Evolutionary conservation across 1,140 invertebrate species (phyloP).

Genomic region (Heliconius melpomene): DNA sequence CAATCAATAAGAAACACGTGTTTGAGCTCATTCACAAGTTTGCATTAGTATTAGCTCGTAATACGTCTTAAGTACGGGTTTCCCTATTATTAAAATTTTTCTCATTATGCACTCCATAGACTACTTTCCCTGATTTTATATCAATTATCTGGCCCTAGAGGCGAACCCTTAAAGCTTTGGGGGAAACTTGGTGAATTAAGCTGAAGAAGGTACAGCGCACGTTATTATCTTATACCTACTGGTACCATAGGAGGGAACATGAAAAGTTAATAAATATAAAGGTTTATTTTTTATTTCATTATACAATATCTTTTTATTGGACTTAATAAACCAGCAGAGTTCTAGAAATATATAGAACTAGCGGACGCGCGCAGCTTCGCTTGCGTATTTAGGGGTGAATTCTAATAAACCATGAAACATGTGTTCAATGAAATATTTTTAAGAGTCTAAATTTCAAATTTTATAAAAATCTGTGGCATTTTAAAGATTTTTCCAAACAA

Average conservation of each 20-base stretch:
- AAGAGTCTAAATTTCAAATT: no score
- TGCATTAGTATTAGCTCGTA: conserved; percentile 33
- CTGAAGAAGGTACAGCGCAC: neutral
- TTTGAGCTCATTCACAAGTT: conserved; percentile 31
- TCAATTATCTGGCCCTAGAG: conserved; percentile 51
- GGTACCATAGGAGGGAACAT: neutral
- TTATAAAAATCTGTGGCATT: no score
- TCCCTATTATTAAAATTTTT: conserved; percentile 48
- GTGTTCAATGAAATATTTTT: no score
- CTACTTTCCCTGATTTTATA: conserved; percentile 56
- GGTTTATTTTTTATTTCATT: neutral
- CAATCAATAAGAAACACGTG: no score
- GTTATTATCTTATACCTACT: neutral
- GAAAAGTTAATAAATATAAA: neutral
- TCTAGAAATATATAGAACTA: no score
- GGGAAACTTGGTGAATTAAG: conserved; percentile 36
- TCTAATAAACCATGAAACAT: no score
- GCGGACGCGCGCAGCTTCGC: no score
- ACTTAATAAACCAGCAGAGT: no score
- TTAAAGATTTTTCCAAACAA: no score
- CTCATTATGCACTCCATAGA: conserved; percentile 46
- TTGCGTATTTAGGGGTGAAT: no score
- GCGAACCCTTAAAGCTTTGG: conserved; percentile 24
- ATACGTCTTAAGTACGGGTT: conserved; percentile 24
- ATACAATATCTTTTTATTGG: neutral